These are phyloP conservation scores for Hemichromis elongatus DNA, from an alignment of 2,113 vertebrate genomes.

Conservation along the genomic window DNA sequence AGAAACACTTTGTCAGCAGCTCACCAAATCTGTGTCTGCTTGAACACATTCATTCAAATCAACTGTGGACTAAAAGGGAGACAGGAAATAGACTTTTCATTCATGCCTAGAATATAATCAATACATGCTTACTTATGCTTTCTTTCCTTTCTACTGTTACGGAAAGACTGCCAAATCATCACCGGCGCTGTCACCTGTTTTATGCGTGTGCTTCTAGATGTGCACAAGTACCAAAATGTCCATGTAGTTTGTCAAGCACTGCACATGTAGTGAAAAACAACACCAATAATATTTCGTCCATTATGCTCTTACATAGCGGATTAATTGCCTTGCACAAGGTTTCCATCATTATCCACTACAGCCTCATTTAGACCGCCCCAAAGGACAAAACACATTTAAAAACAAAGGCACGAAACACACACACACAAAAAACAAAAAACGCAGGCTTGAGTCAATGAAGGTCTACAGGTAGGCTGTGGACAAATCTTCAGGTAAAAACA, in stretches of 20 bases:
- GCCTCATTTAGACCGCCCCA: background rate
- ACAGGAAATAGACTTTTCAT: background rate
- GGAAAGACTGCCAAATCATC: background rate
- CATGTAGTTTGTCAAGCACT: background rate
- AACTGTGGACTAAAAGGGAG: background rate
- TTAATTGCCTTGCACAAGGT: background rate
- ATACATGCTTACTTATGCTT: background rate
- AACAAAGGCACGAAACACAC: background rate
- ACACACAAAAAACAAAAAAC: background rate
- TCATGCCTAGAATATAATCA: background rate
- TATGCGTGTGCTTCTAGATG: background rate
- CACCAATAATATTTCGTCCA: background rate
- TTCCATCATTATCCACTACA: background rate
- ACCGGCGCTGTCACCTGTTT: background rate
- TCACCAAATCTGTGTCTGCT: conserved; percentile 49
- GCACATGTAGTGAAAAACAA: background rate
- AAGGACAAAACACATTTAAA: background rate
- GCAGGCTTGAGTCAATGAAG: background rate
- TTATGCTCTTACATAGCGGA: background rate
- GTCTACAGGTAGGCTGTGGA: background rate
- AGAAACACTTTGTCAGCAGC: conserved; percentile 65
- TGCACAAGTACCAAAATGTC: background rate
- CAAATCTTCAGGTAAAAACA: background rate
- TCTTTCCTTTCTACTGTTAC: background rate
- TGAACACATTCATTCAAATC: conserved; percentile 18